Evolutionary conservation across 2,888 invertebrate species (phyloP).

Genomic region (Steromphala cineraria): DNA sequence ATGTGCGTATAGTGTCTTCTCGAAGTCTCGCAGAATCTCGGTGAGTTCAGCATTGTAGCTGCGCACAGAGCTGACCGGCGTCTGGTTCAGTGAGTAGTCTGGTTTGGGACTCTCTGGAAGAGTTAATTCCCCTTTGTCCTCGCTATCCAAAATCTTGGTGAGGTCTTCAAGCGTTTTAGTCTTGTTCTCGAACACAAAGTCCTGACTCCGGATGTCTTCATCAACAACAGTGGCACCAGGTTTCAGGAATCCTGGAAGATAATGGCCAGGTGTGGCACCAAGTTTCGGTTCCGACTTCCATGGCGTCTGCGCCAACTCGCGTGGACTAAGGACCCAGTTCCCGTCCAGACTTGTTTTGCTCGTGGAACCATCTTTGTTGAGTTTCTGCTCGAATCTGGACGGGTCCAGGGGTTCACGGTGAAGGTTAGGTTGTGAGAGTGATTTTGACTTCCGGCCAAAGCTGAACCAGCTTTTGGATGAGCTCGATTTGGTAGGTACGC

Average conservation of each 20-base stretch:
- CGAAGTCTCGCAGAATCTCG: constrained; percentile 29
- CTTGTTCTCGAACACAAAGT: neutral
- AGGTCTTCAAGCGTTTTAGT: neutral
- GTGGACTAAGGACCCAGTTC: neutral
- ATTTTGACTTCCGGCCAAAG: neutral
- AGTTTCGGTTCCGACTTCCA: neutral
- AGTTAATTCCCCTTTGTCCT: neutral
- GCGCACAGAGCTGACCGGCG: constrained; percentile 16
- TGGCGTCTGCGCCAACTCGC: neutral
- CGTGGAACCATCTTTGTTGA: neutral
- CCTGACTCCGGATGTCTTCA: neutral
- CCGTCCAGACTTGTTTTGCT: neutral
- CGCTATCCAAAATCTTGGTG: neutral
- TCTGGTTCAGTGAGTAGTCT: constrained; percentile 19
- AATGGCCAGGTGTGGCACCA: neutral
- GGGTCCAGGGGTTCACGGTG: neutral
- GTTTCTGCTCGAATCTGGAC: neutral
- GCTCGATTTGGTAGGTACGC: neutral
- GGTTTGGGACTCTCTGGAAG: constrained; percentile 6
- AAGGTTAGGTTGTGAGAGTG: neutral
- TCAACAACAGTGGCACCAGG: neutral
- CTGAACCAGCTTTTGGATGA: neutral
- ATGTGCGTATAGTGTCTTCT: constrained; percentile 29
- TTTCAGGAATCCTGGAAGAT: neutral
- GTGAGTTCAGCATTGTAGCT: constrained; percentile 27